Evolutionary conservation across 1,140 invertebrate species (phyloP), one percentile per base, ranked within the genome.

Genomic region (Bombus polaris): DNA sequence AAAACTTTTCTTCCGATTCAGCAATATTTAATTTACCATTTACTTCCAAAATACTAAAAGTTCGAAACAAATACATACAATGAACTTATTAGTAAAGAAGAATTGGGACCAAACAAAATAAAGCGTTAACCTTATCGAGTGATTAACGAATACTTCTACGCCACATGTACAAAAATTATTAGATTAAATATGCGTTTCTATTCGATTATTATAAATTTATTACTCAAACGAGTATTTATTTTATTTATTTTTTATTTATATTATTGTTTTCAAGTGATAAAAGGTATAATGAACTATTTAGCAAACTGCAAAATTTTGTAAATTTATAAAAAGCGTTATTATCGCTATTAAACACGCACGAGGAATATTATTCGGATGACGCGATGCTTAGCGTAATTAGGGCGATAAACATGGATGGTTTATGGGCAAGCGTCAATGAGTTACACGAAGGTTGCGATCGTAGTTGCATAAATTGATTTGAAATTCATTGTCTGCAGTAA

Each of bases 401-500:
- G 10, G 3, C 22, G 66, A 66, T 71, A 74, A 81, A 73, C 71
- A 39, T 47, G 37, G 6, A 68, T 81, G 42, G 70, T 85, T 81
- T 81, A 74, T 68, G 32, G 59, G 44, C 9, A 35, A 42, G 37
- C 25, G 79, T 81, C 78, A 81, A 85, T 75, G 78, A 74, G 84
- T 75, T 75, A 75, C 84, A 81, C 79, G 84, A 70, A 80, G 79
- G 80, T 62, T 76, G 80, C 77, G 80, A 86, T 86, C 72, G 81
- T 71, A 70, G 65, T 71, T 57, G 85, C 73, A 86, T 86, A 86
- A 86, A 87, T 84, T 87, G 85, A 87, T 87, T 87, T 79, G 74
- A 79, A 87, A 87, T 87, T 87, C 85, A 87, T 87, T 87, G 85
- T 87, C 85, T 83, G 73, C 81, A 76, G 81, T 83, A 87, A 87